These are phyloP conservation scores for Orthonevra nobilis DNA, from an alignment of 2,888 invertebrate genomes.

Conservation along the genomic window DNA sequence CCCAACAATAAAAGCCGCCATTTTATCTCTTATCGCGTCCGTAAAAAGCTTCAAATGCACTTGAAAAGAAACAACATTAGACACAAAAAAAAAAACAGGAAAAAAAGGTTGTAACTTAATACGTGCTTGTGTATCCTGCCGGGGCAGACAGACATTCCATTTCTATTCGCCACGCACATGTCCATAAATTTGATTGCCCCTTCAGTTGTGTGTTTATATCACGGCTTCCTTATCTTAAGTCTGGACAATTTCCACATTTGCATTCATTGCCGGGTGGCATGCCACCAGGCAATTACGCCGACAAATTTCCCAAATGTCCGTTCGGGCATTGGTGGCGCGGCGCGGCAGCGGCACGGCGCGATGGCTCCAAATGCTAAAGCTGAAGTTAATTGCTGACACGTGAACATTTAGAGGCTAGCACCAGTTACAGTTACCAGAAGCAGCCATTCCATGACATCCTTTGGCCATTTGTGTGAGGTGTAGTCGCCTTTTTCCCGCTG, in stretches of 20 bases:
- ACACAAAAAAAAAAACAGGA: not conserved
- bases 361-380: slow-evolving; percentile 39
- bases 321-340: slow-evolving; percentile 41
- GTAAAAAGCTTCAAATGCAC: slow-evolving; percentile 1
- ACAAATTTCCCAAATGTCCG: slow-evolving; percentile 67
- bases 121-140: no score
- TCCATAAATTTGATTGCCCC: slow-evolving; percentile 65
- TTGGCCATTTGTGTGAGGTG: slow-evolving; percentile 35
- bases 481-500: slow-evolving; percentile 21
- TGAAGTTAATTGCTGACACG: slow-evolving; percentile 58
- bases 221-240: slow-evolving; percentile 77
- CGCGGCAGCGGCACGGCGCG: no score
- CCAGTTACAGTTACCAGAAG: no score
- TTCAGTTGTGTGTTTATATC: slow-evolving; percentile 66
- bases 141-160: slow-evolving; percentile 12
- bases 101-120: slow-evolving; percentile 30
- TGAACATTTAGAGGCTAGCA: slow-evolving; percentile 31
- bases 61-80: no score
- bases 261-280: slow-evolving; percentile 76
- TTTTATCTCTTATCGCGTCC: not conserved
- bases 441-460: slow-evolving; percentile 26
- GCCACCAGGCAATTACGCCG: slow-evolving; percentile 77
- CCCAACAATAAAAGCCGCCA: slow-evolving; percentile 1
- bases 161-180: slow-evolving; percentile 26
- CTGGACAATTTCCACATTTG: slow-evolving; percentile 79